Conservation (phyloP, 2,888 invertebrate genomes). For the Scrobipalpa costella region DNA sequence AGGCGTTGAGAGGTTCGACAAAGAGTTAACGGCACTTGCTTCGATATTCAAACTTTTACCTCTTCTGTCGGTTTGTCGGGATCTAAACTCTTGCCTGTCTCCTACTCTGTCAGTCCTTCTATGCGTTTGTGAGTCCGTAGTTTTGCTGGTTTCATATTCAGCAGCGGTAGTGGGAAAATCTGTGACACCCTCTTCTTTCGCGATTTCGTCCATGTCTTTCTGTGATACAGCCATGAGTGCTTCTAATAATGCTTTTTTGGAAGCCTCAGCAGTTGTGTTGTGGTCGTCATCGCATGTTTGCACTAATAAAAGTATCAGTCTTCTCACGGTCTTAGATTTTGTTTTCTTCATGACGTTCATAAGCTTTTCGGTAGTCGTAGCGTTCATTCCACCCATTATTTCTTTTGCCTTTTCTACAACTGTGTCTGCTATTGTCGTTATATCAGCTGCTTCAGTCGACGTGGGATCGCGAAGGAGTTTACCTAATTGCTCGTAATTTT, state of each 20-base stretch:
- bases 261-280: slow-evolving; percentile 86
- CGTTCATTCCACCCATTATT: slow-evolving; percentile 88
- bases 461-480: slow-evolving; percentile 61
- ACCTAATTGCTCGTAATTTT: slow-evolving; percentile 58
- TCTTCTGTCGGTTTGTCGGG: slow-evolving; percentile 51
- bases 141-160: slow-evolving; percentile 48
- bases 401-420: slow-evolving; percentile 87
- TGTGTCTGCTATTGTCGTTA: slow-evolving; percentile 84
- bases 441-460: slow-evolving; percentile 72
- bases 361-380: slow-evolving; percentile 86
- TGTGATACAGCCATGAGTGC: slow-evolving; percentile 85
- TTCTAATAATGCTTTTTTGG: slow-evolving; percentile 84
- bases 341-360: slow-evolving; percentile 92
- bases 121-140: slow-evolving; percentile 42
- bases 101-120: slow-evolving; percentile 51
- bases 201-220: slow-evolving; percentile 76
- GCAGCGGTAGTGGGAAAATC: slow-evolving; percentile 49
- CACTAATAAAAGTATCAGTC: slow-evolving; percentile 87
- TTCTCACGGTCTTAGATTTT: slow-evolving; percentile 86
- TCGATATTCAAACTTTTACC: slow-evolving; percentile 64
- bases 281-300: slow-evolving; percentile 89
- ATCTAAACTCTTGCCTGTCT: slow-evolving; percentile 47
- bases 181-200: slow-evolving; percentile 59
- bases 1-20: slow-evolving; percentile 63
- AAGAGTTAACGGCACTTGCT: slow-evolving; percentile 64